Conservation (phyloP, 1,140 invertebrate species). For the Drosophila oshimai region DNA sequence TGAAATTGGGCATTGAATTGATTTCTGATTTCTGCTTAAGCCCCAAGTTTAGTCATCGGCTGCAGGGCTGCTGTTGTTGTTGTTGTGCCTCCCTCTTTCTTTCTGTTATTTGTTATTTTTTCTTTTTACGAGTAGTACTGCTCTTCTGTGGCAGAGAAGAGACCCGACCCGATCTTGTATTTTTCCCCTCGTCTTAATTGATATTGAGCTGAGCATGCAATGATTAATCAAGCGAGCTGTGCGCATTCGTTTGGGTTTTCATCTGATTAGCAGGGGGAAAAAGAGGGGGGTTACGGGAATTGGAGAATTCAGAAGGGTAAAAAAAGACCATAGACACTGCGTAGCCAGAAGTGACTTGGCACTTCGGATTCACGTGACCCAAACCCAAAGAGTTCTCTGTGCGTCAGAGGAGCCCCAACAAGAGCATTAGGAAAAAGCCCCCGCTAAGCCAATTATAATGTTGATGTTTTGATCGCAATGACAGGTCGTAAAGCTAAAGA, state of each 20-base stretch:
- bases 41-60: constrained; percentile 54
- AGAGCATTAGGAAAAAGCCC: constrained; percentile 23
- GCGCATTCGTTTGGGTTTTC: constrained; percentile 15
- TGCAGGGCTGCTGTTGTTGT: no score
- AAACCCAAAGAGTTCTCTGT: neutral
- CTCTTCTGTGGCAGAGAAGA: neutral
- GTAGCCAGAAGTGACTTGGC: constrained; percentile 30
- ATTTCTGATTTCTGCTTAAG: constrained; percentile 68
- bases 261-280: constrained; percentile 5
- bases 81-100: neutral
- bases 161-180: constrained; percentile 10
- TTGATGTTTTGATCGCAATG: constrained; percentile 36
- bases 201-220: constrained; percentile 59
- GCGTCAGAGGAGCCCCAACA: constrained; percentile 13
- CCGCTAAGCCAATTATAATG: constrained; percentile 25
- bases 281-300: neutral
- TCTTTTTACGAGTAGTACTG: no score
- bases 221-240: constrained; percentile 44
- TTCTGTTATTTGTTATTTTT: no score
- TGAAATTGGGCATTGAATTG: constrained; percentile 54
- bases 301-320: neutral
- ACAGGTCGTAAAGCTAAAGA: constrained; percentile 42
- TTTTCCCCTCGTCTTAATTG: constrained; percentile 52
- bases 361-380: constrained; percentile 28
- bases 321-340: constrained; percentile 17